Base-by-base conservation (phyloP, 2,113 vertebrate species). In the Notarius lentiginosus region DNA sequence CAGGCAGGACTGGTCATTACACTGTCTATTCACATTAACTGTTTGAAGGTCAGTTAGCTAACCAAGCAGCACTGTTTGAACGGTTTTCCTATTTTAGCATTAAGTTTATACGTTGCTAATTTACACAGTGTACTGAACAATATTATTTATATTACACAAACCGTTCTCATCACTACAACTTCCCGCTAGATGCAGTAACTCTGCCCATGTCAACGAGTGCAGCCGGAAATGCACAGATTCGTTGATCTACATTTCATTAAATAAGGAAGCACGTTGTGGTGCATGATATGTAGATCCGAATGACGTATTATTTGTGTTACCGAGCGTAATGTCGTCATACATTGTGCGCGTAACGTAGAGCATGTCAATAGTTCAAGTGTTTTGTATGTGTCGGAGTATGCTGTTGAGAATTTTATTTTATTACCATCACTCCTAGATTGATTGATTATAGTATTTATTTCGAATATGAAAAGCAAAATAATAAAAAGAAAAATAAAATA, bases 231-330 rank as follows among this genome's bases (percentile, higher is more conserved):
- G 6, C 7, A 1, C 5, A 41, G 18, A 53, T 65, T 24, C 34
- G 10, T 27, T 30, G 84, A 85, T 77, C 58, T 85, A 41, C 1
- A 85, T 7, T 7, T 65, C 72, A 85, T 65, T 5, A 3, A 4
- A 6, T 3, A 27, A 60, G 2, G 1, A 41, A 47, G 1, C 4
- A 22, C 4, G 0, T 22, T 2, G 5, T 0, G 30, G 2, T 1
- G 9, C 34, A 80, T 86, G 20, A 70, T 15, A 9, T 79, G 30
- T 80, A 79, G 18, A 86, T 86, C 51, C 17, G 9, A 58, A 34
- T 4, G 18, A 20, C 17, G 15, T 7, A 12, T 1, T 61, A 18
- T 61, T 61, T 81, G 56, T 24, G 30, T 30, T 30, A 5, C 14
- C 55, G 63, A 30, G 49, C 68, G 4, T 84, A 53, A 41, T n/a